phyloP scores from a whole-genome alignment of 1,140 invertebrate genomes.

The Reticulitermes speratus region DNA sequence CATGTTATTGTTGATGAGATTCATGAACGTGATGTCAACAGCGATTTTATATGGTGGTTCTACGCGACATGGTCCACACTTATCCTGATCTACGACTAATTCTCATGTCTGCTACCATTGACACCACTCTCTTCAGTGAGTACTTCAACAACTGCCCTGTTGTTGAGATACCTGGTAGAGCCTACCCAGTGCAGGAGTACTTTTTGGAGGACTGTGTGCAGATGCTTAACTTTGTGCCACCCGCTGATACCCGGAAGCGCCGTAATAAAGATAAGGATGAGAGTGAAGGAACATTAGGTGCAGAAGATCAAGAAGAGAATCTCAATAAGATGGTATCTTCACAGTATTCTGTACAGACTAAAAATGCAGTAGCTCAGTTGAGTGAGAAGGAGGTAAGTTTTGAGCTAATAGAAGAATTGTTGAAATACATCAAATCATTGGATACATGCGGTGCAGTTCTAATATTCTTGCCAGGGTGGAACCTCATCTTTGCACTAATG shows the following conservation, averaged over 20 bases:
- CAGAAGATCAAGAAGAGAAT: conserved; percentile 73
- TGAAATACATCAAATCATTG: conserved; percentile 73
- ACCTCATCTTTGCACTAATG: conserved; percentile 89
- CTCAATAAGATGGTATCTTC: conserved; percentile 63
- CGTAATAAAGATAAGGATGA: conserved; percentile 64
- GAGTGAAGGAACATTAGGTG: conserved; percentile 49
- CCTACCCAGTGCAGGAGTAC: conserved; percentile 82
- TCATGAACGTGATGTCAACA: conserved; percentile 95
- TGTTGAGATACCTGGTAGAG: conserved; percentile 71
- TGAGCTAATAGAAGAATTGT: conserved; percentile 82
- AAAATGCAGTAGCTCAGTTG: conserved; percentile 68
- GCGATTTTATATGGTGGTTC: conserved; percentile 94
- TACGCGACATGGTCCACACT: conserved; percentile 87
- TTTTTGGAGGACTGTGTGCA: conserved; percentile 89
- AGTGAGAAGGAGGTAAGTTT: conserved; percentile 90
- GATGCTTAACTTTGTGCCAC: conserved; percentile 76
- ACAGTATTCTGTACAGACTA: conserved; percentile 63
- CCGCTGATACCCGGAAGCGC: conserved; percentile 65
- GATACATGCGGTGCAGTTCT: conserved; percentile 80
- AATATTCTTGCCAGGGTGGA: conserved; percentile 93
- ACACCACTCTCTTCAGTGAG: conserved; percentile 82
- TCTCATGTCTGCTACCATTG: conserved; percentile 97
- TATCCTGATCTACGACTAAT: conserved; percentile 90
- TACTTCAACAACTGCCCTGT: conserved; percentile 92
- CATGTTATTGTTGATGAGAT: conserved; percentile 97